A percentile compares a stretch with the other conserved stretches of the same genome.
Evolutionary conservation across 2,113 vertebrate genomes (phyloP).

Genomic region (Tursiops truncatus): DNA sequence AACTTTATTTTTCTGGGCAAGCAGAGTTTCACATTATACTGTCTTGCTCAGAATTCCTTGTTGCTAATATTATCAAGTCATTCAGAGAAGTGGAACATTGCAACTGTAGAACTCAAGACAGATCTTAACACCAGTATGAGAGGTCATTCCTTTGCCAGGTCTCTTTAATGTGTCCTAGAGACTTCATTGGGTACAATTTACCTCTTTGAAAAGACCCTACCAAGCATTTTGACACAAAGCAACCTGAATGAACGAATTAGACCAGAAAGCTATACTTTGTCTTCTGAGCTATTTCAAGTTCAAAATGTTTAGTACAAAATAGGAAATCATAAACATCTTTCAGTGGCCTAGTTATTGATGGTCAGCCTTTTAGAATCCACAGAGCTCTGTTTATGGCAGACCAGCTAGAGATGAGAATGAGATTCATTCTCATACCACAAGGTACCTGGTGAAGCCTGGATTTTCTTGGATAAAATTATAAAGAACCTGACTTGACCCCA

Average conservation of each 20-base stretch:
- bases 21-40: background rate
- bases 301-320: slow-evolving; percentile 25
- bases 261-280: background rate
- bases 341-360: background rate
- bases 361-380: background rate
- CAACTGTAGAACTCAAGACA: background rate
- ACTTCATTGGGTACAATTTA: background rate
- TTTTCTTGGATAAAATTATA: background rate
- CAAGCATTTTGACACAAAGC: background rate
- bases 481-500: background rate
- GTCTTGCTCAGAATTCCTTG: background rate
- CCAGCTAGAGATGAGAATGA: background rate
- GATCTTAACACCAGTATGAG: background rate
- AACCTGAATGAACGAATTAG: background rate
- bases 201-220: slow-evolving; percentile 8
- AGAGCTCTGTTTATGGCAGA: background rate
- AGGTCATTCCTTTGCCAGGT: background rate
- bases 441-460: background rate
- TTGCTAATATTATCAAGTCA: background rate
- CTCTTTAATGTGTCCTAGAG: background rate
- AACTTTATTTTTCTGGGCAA: background rate
- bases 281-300: background rate
- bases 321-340: background rate
- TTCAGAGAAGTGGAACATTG: background rate
- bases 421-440: background rate